Conservation (phyloP, 2,888 invertebrate species). For the Chorisops tibialis region DNA sequence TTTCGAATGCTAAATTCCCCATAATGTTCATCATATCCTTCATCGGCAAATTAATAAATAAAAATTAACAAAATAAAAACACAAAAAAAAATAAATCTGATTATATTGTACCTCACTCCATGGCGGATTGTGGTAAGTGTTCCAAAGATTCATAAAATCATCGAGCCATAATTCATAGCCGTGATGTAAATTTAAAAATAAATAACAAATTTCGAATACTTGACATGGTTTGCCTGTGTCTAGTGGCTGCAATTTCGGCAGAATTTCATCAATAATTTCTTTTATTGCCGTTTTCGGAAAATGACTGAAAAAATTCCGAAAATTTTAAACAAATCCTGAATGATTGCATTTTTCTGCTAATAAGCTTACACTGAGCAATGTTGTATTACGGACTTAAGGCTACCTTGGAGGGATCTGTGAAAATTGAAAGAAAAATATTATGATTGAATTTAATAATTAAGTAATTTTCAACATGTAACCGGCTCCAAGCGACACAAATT, state of each 20-base stretch:
- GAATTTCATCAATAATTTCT: slow-evolving; percentile 80
- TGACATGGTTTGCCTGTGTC: slow-evolving; percentile 55
- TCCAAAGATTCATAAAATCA: slow-evolving; percentile 75
- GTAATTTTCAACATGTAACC: not conserved
- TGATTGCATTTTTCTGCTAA: not conserved
- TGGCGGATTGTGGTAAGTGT: slow-evolving; percentile 69
- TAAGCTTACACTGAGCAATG: slow-evolving; percentile 34
- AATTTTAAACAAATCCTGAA: not conserved
- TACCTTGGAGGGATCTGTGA: slow-evolving; percentile 34
- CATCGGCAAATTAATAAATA: no score
- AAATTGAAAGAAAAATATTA: slow-evolving; percentile 9
- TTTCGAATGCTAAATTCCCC: slow-evolving; percentile 67
- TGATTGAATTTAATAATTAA: not conserved
- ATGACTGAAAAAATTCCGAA: slow-evolving; percentile 56
- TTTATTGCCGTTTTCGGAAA: slow-evolving; percentile 71
- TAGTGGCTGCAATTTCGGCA: slow-evolving; percentile 77
- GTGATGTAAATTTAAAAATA: slow-evolving; percentile 66
- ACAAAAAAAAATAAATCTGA: no score
- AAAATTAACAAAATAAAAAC: slow-evolving; percentile 36
- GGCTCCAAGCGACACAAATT: not conserved
- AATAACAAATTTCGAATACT: slow-evolving; percentile 62
- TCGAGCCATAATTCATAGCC: slow-evolving; percentile 78
- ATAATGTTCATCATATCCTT: slow-evolving; percentile 74
- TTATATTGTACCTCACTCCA: slow-evolving; percentile 32
- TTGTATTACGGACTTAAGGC: slow-evolving; percentile 32